Evolutionary conservation across 2,797 vertebrate genomes (phyloP).

Genomic region (Chiloscyllium punctatum): DNA sequence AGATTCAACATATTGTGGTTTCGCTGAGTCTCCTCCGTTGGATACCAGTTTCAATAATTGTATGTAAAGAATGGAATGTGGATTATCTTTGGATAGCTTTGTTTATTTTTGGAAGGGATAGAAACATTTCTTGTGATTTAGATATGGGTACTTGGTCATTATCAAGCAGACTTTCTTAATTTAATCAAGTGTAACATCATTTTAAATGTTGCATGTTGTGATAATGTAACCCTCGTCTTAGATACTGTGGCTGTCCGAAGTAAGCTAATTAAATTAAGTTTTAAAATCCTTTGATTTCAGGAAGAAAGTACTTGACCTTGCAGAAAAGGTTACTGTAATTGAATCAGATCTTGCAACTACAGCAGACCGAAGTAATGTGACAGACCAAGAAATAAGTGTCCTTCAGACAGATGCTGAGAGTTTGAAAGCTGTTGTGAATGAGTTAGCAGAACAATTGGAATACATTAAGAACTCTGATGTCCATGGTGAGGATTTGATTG

Average conservation of each 20-base stretch:
- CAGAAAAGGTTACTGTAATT: slow-evolving; percentile 65
- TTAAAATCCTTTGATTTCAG: slow-evolving; percentile 54
- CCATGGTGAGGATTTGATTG: slow-evolving; percentile 62
- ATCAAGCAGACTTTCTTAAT: neutral
- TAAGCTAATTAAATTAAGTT: neutral
- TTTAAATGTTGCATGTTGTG: neutral
- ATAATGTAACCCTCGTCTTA: neutral
- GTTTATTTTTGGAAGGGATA: neutral
- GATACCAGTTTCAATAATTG: neutral
- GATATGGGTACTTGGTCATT: neutral
- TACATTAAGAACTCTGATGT: slow-evolving; percentile 93
- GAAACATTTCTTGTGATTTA: neutral
- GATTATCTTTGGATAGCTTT: too few species aligned
- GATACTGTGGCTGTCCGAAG: neutral
- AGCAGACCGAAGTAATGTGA: slow-evolving; percentile 58
- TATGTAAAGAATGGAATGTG: neutral
- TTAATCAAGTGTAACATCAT: neutral
- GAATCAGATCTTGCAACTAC: slow-evolving; percentile 63
- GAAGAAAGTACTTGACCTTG: slow-evolving; percentile 73
- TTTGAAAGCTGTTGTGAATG: slow-evolving; percentile 69
- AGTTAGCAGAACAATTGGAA: slow-evolving; percentile 82
- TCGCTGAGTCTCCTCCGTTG: neutral
- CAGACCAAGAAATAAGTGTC: slow-evolving; percentile 56
- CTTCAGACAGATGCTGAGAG: slow-evolving; percentile 70
- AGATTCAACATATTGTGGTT: neutral